A percentile compares a stretch with the other conserved stretches of the same genome.
Conservation (phyloP, 1,140 invertebrate species). For the Drosophila tropicalis region DNA sequence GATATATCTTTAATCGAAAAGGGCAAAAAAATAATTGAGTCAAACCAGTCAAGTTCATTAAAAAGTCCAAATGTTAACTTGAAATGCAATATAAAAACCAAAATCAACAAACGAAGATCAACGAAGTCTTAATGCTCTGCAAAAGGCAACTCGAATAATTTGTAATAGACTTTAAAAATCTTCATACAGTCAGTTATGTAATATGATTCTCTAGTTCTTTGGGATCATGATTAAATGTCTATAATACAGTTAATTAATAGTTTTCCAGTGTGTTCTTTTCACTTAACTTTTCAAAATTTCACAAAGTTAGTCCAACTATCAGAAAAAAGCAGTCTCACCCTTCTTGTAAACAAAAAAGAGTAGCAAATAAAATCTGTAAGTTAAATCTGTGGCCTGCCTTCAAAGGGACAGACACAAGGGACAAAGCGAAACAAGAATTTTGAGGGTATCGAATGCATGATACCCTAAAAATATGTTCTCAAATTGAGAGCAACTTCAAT, state of each 20-base stretch:
- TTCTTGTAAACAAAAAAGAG: conserved; percentile 12
- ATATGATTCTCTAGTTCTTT: too few relatives aligned
- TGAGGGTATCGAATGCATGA: background rate
- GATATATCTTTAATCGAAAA: conserved; percentile 1
- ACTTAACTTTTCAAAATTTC: background rate
- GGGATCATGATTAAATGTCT: background rate
- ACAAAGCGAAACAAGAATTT: conserved; percentile 11
- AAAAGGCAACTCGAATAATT: too few relatives aligned
- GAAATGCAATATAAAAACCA: conserved; percentile 12
- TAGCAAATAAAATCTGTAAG: conserved; percentile 54
- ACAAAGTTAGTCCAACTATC: background rate
- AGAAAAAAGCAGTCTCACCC: background rate
- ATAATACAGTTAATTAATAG: background rate
- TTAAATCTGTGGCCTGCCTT: conserved; percentile 53
- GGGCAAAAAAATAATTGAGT: background rate
- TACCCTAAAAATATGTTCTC: background rate
- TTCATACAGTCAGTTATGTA: too few relatives aligned
- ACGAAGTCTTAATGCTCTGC: background rate
- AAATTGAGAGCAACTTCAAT: too few relatives aligned
- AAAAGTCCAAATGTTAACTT: conserved; percentile 32
- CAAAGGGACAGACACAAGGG: conserved; percentile 27
- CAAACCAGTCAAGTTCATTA: conserved; percentile 38
- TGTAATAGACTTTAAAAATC: too few relatives aligned
- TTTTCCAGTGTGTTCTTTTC: background rate
- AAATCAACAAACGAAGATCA: background rate